phyloP scores from a whole-genome alignment of 2,113 vertebrate genomes.

The Synodontis membranacea region DNA sequence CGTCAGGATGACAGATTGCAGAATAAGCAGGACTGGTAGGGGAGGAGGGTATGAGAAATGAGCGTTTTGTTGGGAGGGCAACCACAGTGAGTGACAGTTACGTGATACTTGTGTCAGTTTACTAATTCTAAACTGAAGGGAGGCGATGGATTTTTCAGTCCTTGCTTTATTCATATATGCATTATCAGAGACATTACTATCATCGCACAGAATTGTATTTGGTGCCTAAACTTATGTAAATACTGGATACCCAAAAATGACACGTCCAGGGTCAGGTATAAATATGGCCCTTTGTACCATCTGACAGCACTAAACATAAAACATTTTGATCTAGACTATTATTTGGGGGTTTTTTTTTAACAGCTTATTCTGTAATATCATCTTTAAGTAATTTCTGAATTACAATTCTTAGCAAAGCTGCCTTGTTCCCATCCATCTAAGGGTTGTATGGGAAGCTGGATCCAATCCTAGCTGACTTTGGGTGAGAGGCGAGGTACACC shows the following conservation, averaged over 20 bases:
- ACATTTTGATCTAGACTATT: background rate
- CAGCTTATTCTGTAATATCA: background rate
- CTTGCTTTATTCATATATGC: background rate
- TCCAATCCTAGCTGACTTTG: too few relatives aligned
- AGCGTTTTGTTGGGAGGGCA: conserved; percentile 40
- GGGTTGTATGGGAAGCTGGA: too few relatives aligned
- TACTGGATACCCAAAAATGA: background rate
- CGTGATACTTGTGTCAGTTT: conserved; percentile 54
- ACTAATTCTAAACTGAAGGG: conserved; percentile 47
- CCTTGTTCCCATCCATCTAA: background rate
- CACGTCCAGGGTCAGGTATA: background rate
- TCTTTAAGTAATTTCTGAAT: background rate
- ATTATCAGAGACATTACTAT: conserved; percentile 4
- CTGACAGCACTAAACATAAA: background rate
- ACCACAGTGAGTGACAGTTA: conserved; percentile 41
- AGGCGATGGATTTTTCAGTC: conserved; percentile 1
- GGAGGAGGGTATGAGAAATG: conserved; percentile 48
- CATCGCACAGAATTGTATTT: background rate
- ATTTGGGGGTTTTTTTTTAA: background rate
- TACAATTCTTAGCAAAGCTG: background rate
- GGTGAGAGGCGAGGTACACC: too few relatives aligned
- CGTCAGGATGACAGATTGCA: conserved; percentile 62
- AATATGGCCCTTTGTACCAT: background rate
- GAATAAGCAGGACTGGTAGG: conserved; percentile 47
- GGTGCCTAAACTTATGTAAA: background rate